phyloP scores from a whole-genome alignment of 2,888 invertebrate species.

The Drosophila falleni region DNA sequence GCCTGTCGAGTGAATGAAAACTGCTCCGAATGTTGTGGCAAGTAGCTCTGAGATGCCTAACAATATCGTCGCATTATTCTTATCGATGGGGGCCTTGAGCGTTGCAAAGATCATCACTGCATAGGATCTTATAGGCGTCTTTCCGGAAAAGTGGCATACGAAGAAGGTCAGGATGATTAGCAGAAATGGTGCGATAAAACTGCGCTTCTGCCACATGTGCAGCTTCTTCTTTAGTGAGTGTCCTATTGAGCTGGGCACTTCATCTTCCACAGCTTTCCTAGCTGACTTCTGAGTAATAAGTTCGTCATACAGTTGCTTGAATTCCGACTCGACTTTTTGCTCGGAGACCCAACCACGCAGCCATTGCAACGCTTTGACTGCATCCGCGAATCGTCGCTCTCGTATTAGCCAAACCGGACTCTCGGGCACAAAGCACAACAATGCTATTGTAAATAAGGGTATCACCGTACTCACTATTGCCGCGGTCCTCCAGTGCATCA shows the following conservation, averaged over 20 bases:
- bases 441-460: constrained; percentile 11
- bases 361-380: constrained; percentile 21
- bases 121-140: constrained; percentile 22
- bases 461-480: constrained; percentile 88
- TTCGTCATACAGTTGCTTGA: constrained; percentile 18
- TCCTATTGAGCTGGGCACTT: background rate
- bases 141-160: constrained; percentile 23
- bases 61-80: constrained; percentile 18
- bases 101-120: constrained; percentile 19
- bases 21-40: constrained; percentile 18
- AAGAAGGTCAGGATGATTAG: constrained; percentile 15
- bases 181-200: constrained; percentile 16
- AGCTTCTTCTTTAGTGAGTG: constrained; percentile 1
- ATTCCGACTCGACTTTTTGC: constrained; percentile 12
- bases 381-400: constrained; percentile 5
- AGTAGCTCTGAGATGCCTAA: constrained; percentile 17
- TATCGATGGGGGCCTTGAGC: constrained; percentile 13
- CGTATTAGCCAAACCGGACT: constrained; percentile 86
- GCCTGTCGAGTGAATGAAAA: constrained; percentile 13
- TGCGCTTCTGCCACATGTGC: constrained; percentile 24
- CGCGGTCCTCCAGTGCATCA: constrained; percentile 90
- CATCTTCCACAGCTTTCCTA: background rate
- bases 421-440: constrained; percentile 88
- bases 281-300: constrained; percentile 10
- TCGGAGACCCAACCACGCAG: constrained; percentile 25